Conservation (phyloP, 2,113 vertebrate species). For the Alces alces region DNA sequence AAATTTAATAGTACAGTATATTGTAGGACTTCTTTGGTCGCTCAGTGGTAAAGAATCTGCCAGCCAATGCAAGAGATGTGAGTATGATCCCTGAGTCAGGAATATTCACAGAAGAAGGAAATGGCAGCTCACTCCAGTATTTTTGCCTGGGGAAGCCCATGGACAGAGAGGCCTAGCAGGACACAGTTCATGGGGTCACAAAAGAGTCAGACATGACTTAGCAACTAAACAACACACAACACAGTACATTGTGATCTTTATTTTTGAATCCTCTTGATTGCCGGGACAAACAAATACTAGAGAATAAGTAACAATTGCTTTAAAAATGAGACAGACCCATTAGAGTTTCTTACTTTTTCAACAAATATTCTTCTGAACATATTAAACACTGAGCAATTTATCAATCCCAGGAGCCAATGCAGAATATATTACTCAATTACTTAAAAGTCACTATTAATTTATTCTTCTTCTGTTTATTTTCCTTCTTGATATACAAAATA, state of each 20-base stretch:
- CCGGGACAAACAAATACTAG: neutral
- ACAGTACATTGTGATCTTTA: neutral
- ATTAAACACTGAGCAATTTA: neutral
- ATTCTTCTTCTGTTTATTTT: neutral
- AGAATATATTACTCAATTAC: neutral
- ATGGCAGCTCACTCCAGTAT: neutral
- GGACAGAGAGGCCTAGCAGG: neutral
- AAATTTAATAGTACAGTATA: neutral
- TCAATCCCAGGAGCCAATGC: neutral
- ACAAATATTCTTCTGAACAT: neutral
- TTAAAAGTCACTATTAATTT: neutral
- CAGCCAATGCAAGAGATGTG: neutral
- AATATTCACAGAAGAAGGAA: neutral
- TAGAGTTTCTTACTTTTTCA: neutral
- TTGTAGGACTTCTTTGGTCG: neutral
- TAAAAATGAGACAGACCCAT: neutral
- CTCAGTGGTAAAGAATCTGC: neutral
- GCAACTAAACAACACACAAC: neutral
- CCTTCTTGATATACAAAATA: neutral
- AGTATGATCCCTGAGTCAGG: neutral
- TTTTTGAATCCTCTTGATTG: neutral
- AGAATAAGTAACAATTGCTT: neutral
- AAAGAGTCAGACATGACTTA: neutral
- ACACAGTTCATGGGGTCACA: neutral
- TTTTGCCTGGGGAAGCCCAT: neutral